Conservation (phyloP, 2,113 vertebrate species). For the Canis aureus region DNA sequence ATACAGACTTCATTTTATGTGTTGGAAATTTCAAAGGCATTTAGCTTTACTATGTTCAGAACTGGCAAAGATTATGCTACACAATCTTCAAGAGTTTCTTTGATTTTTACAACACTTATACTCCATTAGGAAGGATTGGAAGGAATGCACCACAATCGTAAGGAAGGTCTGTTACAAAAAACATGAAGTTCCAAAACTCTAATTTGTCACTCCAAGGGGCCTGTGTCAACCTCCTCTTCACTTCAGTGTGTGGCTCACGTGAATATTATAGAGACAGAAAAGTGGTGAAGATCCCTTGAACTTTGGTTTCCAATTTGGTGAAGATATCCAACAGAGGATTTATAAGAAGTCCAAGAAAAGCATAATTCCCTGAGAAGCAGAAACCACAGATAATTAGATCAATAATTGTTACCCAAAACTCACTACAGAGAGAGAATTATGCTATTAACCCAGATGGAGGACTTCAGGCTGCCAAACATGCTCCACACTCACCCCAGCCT, state of each 20-base stretch:
- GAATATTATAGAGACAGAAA: background rate
- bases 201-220: background rate
- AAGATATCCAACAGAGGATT: background rate
- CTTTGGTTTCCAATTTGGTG: background rate
- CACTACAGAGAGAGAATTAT: background rate
- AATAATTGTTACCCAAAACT: background rate
- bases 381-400: background rate
- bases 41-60: background rate
- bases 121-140: background rate
- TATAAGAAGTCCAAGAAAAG: background rate
- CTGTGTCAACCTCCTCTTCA: no score
- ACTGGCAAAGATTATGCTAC: background rate
- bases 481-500: fast-evolving
- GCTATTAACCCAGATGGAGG: background rate
- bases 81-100: background rate
- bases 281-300: background rate
- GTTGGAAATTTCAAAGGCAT: background rate
- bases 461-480: fast-evolving
- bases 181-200: no score
- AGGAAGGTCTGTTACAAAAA: background rate
- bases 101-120: background rate
- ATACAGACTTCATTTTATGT: background rate
- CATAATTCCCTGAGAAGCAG: background rate
- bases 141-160: background rate
- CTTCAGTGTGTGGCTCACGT: background rate